Evolutionary conservation across 2,797 vertebrate genomes (phyloP).

Genomic region (Sebastes goodei): DNA sequence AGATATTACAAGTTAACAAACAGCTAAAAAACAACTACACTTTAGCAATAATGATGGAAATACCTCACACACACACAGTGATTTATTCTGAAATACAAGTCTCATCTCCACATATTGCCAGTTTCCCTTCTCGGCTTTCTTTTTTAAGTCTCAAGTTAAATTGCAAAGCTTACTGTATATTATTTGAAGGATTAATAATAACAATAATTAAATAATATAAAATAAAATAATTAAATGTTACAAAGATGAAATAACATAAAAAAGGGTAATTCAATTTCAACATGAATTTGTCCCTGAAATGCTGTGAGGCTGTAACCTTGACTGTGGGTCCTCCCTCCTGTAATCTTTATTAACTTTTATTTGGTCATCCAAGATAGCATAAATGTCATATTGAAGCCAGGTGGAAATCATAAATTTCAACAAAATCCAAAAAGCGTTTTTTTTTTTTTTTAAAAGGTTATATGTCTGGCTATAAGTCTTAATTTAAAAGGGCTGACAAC

Average conservation of each 20-base stretch:
- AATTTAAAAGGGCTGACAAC: neutral
- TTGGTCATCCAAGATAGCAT: neutral
- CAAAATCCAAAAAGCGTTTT: neutral
- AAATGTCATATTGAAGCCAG: neutral
- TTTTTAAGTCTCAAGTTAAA: neutral
- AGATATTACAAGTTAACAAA: neutral
- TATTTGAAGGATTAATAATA: neutral
- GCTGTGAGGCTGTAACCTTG: neutral
- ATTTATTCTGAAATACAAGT: neutral
- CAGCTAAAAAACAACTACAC: neutral
- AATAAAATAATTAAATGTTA: neutral
- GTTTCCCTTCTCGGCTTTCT: neutral
- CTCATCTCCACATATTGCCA: neutral
- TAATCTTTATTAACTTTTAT: neutral
- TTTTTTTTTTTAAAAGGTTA: neutral
- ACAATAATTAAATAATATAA: too few relatives aligned
- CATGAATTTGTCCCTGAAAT: neutral
- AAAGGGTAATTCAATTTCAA: neutral
- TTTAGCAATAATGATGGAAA: neutral
- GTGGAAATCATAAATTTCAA: neutral
- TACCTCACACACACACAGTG: neutral
- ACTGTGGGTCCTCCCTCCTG: neutral
- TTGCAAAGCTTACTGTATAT: neutral
- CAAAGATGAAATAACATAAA: neutral
- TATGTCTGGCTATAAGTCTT: neutral